These are phyloP conservation scores for Diadophis punctatus DNA, from an alignment of 2,113 vertebrate genomes.

Conservation along the genomic window DNA sequence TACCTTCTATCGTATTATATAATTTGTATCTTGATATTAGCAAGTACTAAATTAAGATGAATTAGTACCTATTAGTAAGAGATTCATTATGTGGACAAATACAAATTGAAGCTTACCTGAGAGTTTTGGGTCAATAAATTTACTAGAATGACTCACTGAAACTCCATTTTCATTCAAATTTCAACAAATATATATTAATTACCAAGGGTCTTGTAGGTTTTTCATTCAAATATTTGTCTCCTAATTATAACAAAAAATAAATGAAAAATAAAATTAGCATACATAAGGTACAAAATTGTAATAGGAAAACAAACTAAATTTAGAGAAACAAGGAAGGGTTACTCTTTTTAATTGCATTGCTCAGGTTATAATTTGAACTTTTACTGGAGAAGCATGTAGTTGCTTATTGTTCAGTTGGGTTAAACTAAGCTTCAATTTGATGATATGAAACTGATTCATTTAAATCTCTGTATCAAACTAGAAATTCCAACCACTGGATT, in stretches of 20 bases:
- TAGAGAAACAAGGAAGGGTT: not conserved
- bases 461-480: not conserved
- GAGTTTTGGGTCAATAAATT: not conserved
- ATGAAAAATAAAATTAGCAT: slow-evolving; percentile 9
- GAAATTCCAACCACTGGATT: not conserved
- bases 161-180: slow-evolving; percentile 30
- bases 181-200: slow-evolving; percentile 8
- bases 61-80: slow-evolving; percentile 6
- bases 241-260: slow-evolving; percentile 2
- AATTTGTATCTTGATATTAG: slow-evolving; percentile 3
- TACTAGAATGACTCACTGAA: not conserved
- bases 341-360: not conserved
- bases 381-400: slow-evolving; percentile 2
- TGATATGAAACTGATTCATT: not conserved
- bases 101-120: not conserved
- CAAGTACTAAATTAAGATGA: slow-evolving; percentile 2
- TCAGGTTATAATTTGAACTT: slow-evolving; percentile 13
- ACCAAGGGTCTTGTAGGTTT: not conserved
- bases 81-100: not conserved
- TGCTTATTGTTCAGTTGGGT: not conserved
- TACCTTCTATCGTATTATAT: not conserved
- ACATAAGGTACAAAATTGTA: not conserved
- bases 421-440: not conserved
- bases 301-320: not conserved
- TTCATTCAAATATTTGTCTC: slow-evolving; percentile 8